phyloP scores from a whole-genome alignment of 1,140 invertebrate genomes.

The Drosophila murphyi region DNA sequence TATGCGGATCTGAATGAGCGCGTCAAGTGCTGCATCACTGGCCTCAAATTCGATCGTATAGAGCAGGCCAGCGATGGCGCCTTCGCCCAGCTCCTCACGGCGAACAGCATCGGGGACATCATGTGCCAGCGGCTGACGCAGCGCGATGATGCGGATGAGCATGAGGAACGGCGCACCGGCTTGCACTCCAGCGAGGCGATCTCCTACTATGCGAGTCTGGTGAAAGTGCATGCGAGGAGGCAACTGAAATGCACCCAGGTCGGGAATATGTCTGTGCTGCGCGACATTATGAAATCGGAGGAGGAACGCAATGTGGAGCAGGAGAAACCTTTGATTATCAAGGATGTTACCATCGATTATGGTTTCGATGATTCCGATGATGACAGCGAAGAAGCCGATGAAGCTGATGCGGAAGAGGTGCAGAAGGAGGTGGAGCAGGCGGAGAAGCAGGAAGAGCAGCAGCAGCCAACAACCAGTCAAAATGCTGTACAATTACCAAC shows the following conservation, averaged over 20 bases:
- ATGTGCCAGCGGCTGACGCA: constrained; percentile 48
- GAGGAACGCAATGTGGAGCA: constrained; percentile 7
- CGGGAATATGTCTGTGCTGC: constrained; percentile 32
- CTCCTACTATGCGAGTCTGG: constrained; percentile 31
- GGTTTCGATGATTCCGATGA: constrained; percentile 34
- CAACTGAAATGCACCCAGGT: constrained; percentile 46
- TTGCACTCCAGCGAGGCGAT: constrained; percentile 48
- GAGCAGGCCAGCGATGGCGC: constrained; percentile 37
- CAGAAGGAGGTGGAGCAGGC: background rate
- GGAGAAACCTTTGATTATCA: constrained; percentile 46
- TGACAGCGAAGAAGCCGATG: constrained; percentile 4
- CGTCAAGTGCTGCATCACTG: constrained; percentile 48
- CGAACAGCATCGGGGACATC: constrained; percentile 58
- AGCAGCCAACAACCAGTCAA: background rate
- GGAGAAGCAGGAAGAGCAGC: background rate
- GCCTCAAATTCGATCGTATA: constrained; percentile 49
- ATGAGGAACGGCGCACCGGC: constrained; percentile 48
- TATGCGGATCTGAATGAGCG: constrained; percentile 63
- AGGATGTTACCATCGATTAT: constrained; percentile 59
- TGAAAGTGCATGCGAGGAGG: constrained; percentile 8
- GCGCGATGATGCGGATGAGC: constrained; percentile 39
- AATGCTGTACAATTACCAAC: background rate
- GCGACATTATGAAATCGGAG: constrained; percentile 40
- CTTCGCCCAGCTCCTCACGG: constrained; percentile 60
- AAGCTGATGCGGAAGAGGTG: constrained; percentile 13